Evolutionary conservation across 1,140 invertebrate species (phyloP).

Genomic region (Lepidurus couesii): DNA sequence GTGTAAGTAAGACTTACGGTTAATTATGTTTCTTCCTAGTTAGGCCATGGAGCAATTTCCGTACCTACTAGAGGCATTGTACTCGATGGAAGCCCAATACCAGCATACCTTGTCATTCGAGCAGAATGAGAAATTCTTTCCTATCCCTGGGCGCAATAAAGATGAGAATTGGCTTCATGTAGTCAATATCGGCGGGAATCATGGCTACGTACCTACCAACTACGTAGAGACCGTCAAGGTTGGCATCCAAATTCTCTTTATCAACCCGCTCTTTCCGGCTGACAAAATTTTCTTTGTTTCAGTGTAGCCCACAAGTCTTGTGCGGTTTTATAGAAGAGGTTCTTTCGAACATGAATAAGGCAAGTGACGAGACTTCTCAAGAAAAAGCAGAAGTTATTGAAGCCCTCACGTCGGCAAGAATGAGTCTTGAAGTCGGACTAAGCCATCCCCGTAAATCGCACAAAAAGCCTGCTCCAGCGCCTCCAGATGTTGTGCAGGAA

Average conservation of each 20-base stretch:
- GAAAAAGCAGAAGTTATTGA: not conserved
- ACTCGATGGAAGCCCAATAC: not conserved
- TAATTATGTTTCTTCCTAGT: not conserved
- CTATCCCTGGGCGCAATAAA: not conserved
- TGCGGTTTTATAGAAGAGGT: not conserved
- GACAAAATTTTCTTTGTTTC: not conserved
- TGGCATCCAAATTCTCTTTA: not conserved
- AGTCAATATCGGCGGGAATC: not conserved
- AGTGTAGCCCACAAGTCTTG: not conserved
- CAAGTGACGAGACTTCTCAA: not conserved
- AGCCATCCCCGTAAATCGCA: not conserved
- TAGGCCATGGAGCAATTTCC: not conserved
- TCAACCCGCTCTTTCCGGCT: no score
- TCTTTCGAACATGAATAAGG: not conserved
- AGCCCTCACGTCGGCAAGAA: not conserved
- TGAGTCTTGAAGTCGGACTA: not conserved
- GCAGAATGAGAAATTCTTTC: not conserved
- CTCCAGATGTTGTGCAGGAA: not conserved
- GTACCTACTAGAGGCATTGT: not conserved
- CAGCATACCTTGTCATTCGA: not conserved
- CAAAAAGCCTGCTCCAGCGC: conserved; percentile 2
- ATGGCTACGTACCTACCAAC: not conserved
- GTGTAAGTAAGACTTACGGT: not conserved
- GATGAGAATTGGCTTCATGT: not conserved
- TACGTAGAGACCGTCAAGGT: not conserved